Base-by-base conservation (phyloP, 2,113 vertebrate genomes). In the Semnornis frantzii region DNA sequence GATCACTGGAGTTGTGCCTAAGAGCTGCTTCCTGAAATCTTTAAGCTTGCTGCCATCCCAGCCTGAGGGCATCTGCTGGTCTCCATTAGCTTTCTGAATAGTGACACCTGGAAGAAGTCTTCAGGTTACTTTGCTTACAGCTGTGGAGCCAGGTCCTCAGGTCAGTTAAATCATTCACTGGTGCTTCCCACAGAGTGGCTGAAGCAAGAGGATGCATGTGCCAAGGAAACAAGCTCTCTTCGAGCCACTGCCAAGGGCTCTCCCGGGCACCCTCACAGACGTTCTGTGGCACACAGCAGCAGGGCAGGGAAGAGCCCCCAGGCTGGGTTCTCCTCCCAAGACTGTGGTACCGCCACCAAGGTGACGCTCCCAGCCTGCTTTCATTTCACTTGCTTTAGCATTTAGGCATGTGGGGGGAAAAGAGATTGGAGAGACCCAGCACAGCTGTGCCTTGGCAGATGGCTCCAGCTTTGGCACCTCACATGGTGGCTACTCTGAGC, bases 131-230 rank as follows among this genome's bases (percentile, higher is more conserved):
- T 82, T 82, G 64, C 68, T 85, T 64, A 50, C 59, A 70, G 18
- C 23, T 0, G 0, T 9, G 37, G 28, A 84, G 62, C 80, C 71
- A 69, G 59, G 59, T 33, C 79, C 87, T 87, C 0, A 0, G 60
- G 50, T 42, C 42, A 25, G 75, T 87, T 90, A 88, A 91, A 66
- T n/a, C 46, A 68, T 80, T 90, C 70, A 82, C 72, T 4, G 54
- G 8, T 9, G 71, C 59, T 91, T 76, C 88, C 72, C 76, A 50
- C 60, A 46, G 27, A 15, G 42, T 2, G 12, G 3, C 69, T 12
- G 34, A 64, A 82, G 63, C 64, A 54, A 66, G 72, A 64, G 54
- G 88, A 70, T 54, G 55, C 48, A 65, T 2, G 0, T 60, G 30
- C 39, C 75, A 80, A 73, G 64, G 82, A 64, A 94, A 54, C 15